Percentiles rank a stretch among this genome's conserved stretches.
phyloP scores from a whole-genome alignment of 2,888 invertebrate species.

The Drosophila ezoana region DNA sequence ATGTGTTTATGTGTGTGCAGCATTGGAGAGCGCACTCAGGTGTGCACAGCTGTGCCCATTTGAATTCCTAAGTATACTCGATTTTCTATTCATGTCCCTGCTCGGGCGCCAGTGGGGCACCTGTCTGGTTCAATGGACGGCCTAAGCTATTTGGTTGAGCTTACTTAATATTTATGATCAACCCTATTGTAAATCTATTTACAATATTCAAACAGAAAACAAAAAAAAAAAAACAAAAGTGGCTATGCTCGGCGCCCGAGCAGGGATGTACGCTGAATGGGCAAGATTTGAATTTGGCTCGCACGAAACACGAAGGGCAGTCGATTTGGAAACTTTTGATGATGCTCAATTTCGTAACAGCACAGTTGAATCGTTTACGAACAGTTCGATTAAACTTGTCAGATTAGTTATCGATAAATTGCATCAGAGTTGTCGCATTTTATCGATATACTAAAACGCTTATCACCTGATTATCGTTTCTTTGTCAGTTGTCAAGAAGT shows the following conservation, averaged over 20 bases:
- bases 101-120: not conserved
- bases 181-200: conserved; percentile 73
- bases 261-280: not conserved
- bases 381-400: conserved; percentile 1
- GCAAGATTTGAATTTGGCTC: not conserved
- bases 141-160: conserved; percentile 43
- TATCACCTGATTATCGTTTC: conserved; percentile 1
- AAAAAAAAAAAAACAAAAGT: conserved; percentile 7
- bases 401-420: conserved; percentile 16
- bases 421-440: not conserved
- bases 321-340: conserved; percentile 1
- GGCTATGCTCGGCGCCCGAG: not conserved
- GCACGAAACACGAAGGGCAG: conserved; percentile 15
- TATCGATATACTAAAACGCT: not conserved
- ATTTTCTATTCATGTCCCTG: conserved; percentile 26
- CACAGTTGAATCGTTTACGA: not conserved
- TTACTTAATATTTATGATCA: conserved; percentile 73
- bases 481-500: not conserved
- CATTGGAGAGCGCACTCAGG: conserved; percentile 30
- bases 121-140: conserved; percentile 16
- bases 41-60: conserved; percentile 44
- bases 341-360: not conserved
- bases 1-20: conserved; percentile 18
- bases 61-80: conserved; percentile 35
- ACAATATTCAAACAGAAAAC: conserved; percentile 40